phyloP scores from a whole-genome alignment of 2,113 vertebrate species.

The Megaceryle maxima region DNA sequence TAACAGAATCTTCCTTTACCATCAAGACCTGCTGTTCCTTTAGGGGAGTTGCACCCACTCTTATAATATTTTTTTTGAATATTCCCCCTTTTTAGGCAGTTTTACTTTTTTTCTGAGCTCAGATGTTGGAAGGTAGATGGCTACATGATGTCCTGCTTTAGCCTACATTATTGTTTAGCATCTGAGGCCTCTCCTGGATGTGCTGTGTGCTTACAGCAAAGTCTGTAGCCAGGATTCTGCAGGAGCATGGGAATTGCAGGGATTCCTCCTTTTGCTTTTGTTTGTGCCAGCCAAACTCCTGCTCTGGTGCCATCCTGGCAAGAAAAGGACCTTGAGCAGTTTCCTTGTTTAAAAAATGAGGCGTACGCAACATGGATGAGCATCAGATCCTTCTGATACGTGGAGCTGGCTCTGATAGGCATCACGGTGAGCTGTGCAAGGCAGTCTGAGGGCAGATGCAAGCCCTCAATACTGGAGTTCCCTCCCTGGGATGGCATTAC shows the following conservation, averaged over 20 bases:
- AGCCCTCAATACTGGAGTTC: neutral
- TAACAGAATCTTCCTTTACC: neutral
- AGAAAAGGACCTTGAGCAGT: neutral
- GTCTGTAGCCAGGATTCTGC: neutral
- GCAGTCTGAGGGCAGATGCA: neutral
- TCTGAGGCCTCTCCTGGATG: neutral
- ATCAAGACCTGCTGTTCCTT: neutral
- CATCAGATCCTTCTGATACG: neutral
- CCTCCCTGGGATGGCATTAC: rapidly evolving
- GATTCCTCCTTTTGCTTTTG: neutral
- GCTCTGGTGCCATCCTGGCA: neutral
- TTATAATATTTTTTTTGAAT: rapidly evolving
- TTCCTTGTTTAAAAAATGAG: neutral
- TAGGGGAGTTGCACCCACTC: neutral
- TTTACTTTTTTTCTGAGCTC: neutral
- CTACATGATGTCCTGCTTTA: neutral
- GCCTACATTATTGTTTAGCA: rapidly evolving
- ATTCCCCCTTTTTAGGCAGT: neutral
- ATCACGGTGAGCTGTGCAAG: neutral
- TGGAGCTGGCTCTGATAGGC: neutral
- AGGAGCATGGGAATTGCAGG: neutral
- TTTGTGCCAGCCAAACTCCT: neutral
- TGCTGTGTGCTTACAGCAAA: rapidly evolving
- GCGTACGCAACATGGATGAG: rapidly evolving
- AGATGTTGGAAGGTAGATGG: neutral